phyloP scores from a whole-genome alignment of 2,888 invertebrate species.

The Brenthis hecate region DNA sequence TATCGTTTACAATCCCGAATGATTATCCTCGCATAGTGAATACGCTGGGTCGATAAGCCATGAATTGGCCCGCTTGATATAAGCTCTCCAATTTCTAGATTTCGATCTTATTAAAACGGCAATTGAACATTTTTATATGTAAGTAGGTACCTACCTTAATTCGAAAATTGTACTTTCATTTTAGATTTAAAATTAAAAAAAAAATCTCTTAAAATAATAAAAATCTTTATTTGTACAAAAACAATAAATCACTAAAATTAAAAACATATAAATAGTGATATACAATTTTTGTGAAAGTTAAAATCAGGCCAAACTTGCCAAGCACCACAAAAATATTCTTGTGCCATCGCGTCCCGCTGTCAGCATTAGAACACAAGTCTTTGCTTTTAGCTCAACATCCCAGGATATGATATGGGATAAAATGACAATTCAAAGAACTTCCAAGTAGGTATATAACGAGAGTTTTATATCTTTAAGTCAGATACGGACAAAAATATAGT shows the following conservation, averaged over 20 bases:
- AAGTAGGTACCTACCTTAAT: no score
- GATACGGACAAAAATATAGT: constrained; percentile 1
- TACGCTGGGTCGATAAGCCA: no score
- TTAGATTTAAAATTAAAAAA: no score
- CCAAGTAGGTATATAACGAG: constrained; percentile 3
- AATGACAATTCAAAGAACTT: constrained; percentile 19
- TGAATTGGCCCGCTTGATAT: no score
- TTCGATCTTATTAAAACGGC: no score
- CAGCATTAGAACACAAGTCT: constrained; percentile 25
- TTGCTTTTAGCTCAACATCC: constrained; percentile 26
- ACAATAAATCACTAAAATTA: neutral
- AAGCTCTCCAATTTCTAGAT: no score
- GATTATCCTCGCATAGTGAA: no score
- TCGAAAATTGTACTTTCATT: no score
- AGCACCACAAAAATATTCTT: constrained; percentile 16
- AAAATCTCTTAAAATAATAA: neutral
- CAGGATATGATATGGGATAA: constrained; percentile 10
- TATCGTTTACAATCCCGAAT: no score
- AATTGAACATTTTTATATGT: no score
- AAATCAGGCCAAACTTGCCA: constrained; percentile 7
- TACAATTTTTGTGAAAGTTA: neutral
- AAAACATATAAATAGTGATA: neutral
- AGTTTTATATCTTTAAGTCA: neutral
- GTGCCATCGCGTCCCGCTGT: neutral
- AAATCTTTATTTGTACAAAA: neutral